These are phyloP conservation scores for Colletes collaris DNA, from an alignment of 2,888 invertebrate genomes.

Conservation along the genomic window DNA sequence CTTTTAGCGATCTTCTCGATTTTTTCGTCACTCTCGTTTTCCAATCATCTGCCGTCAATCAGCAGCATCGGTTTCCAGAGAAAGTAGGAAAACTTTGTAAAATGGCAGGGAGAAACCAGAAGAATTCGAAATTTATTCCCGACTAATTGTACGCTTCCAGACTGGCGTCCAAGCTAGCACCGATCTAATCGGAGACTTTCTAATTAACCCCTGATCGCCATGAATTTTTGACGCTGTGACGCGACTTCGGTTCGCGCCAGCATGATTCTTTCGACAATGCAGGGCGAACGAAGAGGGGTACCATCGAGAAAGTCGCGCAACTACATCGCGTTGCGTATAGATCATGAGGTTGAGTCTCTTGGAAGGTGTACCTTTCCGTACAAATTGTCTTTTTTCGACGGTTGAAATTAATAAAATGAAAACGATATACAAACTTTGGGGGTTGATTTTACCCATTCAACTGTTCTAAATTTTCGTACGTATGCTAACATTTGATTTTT, in stretches of 20 bases:
- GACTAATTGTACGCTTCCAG: neutral
- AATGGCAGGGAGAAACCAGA: neutral
- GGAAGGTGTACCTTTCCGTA: too few species aligned
- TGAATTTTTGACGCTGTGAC: slow-evolving; percentile 17
- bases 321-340: too few species aligned
- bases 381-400: too few species aligned
- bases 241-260: slow-evolving; percentile 13
- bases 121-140: slow-evolving; percentile 13
- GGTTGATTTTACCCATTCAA: too few species aligned
- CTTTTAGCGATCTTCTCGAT: too few species aligned
- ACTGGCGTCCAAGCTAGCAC: neutral
- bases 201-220: slow-evolving; percentile 22
- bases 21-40: neutral
- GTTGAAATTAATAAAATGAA: too few species aligned
- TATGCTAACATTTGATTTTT: too few species aligned
- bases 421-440: too few species aligned
- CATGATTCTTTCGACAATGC: slow-evolving; percentile 28
- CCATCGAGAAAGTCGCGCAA: too few species aligned
- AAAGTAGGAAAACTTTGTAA: slow-evolving; percentile 8
- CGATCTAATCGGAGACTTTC: slow-evolving; percentile 15
- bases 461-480: too few species aligned
- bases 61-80: slow-evolving; percentile 1
- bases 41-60: slow-evolving; percentile 1
- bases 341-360: too few species aligned
- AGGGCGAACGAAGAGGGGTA: slow-evolving; percentile 12